phyloP scores from a whole-genome alignment of 2,113 vertebrate species.

The Reinhardtius hippoglossoides region DNA sequence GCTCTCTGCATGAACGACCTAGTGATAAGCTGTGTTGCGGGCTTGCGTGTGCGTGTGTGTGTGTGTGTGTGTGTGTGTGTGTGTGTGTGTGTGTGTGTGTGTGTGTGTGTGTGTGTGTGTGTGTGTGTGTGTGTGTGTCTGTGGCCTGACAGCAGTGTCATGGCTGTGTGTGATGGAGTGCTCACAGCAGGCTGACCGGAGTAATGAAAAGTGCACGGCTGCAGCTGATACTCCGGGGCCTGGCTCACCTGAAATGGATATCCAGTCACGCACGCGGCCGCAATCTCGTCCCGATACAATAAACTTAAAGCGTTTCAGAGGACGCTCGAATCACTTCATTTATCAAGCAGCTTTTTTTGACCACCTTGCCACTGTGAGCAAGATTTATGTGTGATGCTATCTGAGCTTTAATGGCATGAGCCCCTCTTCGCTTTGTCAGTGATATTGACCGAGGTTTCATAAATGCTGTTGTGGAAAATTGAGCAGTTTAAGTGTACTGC shows the following conservation, averaged over 20 bases:
- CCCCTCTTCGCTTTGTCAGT: slow-evolving; percentile 41
- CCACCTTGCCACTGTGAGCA: slow-evolving; percentile 20
- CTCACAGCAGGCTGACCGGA: slow-evolving; percentile 50
- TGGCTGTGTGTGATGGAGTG: slow-evolving; percentile 68
- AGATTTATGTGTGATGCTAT: slow-evolving; percentile 50
- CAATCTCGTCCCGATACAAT: slow-evolving; percentile 48
- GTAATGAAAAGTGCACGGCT: slow-evolving; percentile 70
- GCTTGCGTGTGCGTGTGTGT: too few species aligned
- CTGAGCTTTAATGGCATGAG: slow-evolving; percentile 33
- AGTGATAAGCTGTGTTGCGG: slow-evolving; percentile 29
- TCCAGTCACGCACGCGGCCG: slow-evolving; percentile 32
- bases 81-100: too few species aligned
- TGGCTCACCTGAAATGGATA: slow-evolving; percentile 60
- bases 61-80: too few species aligned
- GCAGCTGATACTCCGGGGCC: slow-evolving; percentile 52
- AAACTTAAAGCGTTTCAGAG: slow-evolving; percentile 58
- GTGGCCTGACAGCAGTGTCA: slow-evolving; percentile 53
- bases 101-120: too few species aligned
- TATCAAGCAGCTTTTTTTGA: slow-evolving; percentile 52
- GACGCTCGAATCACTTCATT: slow-evolving; percentile 55
- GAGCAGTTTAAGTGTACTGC: slow-evolving; percentile 20
- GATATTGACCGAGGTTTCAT: slow-evolving; percentile 51
- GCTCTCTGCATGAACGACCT: slow-evolving; percentile 7
- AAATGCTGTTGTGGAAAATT: slow-evolving; percentile 50
- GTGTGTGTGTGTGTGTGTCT: neutral